Evolutionary conservation across 1,140 invertebrate genomes (phyloP), one percentile per base, ranked within the genome.

Genomic region (Arion vulgaris): DNA sequence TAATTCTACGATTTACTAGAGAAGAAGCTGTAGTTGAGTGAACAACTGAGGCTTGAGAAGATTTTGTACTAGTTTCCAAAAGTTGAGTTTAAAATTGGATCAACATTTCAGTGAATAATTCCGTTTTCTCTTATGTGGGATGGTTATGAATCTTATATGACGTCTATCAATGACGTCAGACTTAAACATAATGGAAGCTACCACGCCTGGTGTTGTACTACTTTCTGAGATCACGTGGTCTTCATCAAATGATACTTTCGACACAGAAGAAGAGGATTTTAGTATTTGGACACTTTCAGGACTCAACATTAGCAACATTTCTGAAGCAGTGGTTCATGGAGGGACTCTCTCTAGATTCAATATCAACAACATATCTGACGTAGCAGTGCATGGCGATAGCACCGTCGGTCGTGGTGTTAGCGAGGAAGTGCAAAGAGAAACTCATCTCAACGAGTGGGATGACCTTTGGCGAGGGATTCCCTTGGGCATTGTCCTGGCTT

Each of bases 381-480:
- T 26, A 19, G 34, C 19, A 26, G 53, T 71, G n/a, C 28, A 62
- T 23, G 53, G 4, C 9, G 34, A 19, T 38, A 73, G 62, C 32
- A 34, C 38, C 4, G 41, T 13, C 28, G 68, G 17, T 1, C 62
- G 15, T 34, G 32, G 49, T 0, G 28, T 17, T 15, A 23, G 51
- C 51, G 80, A 62, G 5, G 38, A 17, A 53, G 11, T 28, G 39
- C 36, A 26, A 66, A 38, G 57, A n/a, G 49, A 19, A 72, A 19
- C 7, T 26, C 13, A 26, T 45, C 34, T n/a, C 32, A 15, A 15
- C 9, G 57, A 51, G 38, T 73, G 57, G 62, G 71, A 66, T 17
- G 85, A 88, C 23, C 83, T 89, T 79, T 89, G 87, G 88, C 79
- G 86, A 53, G 87, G 87, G 26, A 88, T 90, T n/a, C 87, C 88